phyloP scores from a whole-genome alignment of 2,888 invertebrate genomes.

The Liodrosophila aerea region DNA sequence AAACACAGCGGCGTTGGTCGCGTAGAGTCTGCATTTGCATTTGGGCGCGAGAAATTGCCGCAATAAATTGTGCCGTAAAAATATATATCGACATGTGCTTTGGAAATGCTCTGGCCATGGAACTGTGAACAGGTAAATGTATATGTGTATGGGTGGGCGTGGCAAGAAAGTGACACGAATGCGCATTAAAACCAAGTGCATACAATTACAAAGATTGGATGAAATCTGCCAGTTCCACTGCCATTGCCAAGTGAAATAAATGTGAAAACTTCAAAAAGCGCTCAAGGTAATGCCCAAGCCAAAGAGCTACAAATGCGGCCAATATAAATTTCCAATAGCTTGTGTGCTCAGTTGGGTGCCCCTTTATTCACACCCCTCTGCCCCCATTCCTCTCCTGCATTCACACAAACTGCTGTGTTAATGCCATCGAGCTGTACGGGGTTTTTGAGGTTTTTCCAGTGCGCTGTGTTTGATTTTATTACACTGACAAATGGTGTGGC shows the following conservation, averaged over 20 bases:
- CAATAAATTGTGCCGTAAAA: conserved; percentile 76
- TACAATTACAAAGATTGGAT: conserved; percentile 77
- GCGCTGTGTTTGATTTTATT: conserved; percentile 77
- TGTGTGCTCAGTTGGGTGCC: conserved; percentile 21
- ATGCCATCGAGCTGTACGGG: conserved; percentile 44
- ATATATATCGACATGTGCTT: conserved; percentile 65
- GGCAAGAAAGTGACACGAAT: conserved; percentile 62
- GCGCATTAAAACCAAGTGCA: conserved; percentile 74
- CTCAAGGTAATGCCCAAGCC: conserved; percentile 68
- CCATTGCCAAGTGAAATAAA: conserved; percentile 65
- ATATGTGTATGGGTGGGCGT: conserved; percentile 14
- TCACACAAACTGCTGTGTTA: conserved; percentile 23
- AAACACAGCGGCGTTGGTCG: conserved; percentile 67
- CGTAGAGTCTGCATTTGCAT: conserved; percentile 73
- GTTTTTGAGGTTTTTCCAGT: conserved; percentile 64
- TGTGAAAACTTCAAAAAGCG: conserved; percentile 75
- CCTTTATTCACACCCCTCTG: not conserved
- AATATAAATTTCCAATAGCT: conserved; percentile 73
- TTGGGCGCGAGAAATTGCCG: conserved; percentile 76
- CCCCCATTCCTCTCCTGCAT: not conserved
- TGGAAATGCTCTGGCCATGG: conserved; percentile 8
- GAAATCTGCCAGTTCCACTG: conserved; percentile 48
- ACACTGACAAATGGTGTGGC: conserved; percentile 77
- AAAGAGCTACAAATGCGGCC: conserved; percentile 73
- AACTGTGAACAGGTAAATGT: conserved; percentile 17